Conservation (phyloP, 2,113 vertebrate genomes). For the Accipiter virgatus region DNA sequence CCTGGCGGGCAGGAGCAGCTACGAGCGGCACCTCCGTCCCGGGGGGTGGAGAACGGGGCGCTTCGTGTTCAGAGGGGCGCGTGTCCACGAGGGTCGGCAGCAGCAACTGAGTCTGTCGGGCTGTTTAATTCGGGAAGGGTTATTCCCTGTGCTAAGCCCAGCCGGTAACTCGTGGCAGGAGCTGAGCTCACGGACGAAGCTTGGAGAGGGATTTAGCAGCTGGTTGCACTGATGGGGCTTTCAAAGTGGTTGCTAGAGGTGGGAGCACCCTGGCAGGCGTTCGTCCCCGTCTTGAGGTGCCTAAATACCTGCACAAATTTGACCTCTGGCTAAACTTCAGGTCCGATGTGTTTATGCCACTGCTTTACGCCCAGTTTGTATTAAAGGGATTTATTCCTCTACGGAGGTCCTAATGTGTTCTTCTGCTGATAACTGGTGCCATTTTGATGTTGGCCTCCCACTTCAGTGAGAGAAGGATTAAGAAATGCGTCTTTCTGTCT, state of each 20-base stretch:
- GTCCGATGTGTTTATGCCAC: background rate
- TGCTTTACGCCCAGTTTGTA: background rate
- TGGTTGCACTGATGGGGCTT: background rate
- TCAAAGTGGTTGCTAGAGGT: background rate
- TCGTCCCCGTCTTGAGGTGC: background rate
- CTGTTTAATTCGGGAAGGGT: background rate
- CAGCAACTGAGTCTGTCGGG: background rate
- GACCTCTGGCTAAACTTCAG: background rate
- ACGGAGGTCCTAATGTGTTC: background rate
- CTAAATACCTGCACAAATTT: background rate
- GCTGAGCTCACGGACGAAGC: background rate
- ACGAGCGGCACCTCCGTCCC: background rate
- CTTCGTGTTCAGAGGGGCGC: background rate
- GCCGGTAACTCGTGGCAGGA: background rate
- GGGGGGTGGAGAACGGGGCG: rapidly evolving
- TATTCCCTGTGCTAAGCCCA: background rate
- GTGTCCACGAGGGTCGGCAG: background rate
- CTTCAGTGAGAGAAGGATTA: background rate
- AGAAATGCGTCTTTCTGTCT: background rate
- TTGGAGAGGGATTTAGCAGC: background rate
- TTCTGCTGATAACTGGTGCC: background rate
- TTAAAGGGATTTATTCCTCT: background rate
- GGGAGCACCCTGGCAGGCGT: background rate
- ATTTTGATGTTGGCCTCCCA: background rate
- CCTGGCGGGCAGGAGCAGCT: background rate